Percentiles rank a stretch among this genome's conserved stretches.
These are phyloP conservation scores for Thalassaphorura encarpata DNA, from an alignment of 1,140 invertebrate species.

Conservation along the genomic window DNA sequence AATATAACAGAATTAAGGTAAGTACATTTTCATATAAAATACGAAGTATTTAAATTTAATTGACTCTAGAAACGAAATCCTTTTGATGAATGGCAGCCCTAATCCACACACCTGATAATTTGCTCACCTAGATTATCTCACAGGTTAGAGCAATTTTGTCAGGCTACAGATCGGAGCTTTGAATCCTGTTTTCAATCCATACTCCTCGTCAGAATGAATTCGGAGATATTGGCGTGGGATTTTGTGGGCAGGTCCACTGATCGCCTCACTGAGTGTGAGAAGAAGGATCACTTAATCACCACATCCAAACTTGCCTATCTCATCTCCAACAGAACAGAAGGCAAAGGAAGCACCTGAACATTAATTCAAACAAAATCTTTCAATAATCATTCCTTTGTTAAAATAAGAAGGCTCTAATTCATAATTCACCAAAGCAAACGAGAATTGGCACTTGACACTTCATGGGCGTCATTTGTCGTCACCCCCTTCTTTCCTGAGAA, in stretches of 20 bases:
- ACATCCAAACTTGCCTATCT: not conserved
- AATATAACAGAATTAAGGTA: not conserved
- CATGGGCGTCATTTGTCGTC: not conserved
- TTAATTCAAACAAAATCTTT: not conserved
- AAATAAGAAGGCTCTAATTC: not conserved
- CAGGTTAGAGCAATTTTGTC: conserved; percentile 31
- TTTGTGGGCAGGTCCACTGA: too few species aligned
- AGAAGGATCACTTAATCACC: not conserved
- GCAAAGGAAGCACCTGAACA: not conserved
- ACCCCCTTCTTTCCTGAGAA: not conserved
- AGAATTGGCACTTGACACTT: not conserved
- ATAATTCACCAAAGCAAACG: not conserved
- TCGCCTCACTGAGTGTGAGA: too few species aligned
- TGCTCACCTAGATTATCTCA: conserved; percentile 25
- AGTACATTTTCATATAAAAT: not conserved
- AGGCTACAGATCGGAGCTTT: conserved; percentile 28
- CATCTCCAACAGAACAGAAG: not conserved
- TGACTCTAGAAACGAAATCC: not conserved
- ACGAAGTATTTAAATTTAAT: not conserved
- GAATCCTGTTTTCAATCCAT: not conserved
- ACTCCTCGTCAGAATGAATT: not conserved
- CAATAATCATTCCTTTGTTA: not conserved
- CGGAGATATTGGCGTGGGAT: not conserved
- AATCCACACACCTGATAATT: conserved; percentile 31
- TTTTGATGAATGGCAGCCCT: conserved; percentile 1